A percentile compares a stretch with the other conserved stretches of the same genome.
Evolutionary conservation across 2,888 invertebrate genomes (phyloP).

Genomic region (Leucozona laternaria): DNA sequence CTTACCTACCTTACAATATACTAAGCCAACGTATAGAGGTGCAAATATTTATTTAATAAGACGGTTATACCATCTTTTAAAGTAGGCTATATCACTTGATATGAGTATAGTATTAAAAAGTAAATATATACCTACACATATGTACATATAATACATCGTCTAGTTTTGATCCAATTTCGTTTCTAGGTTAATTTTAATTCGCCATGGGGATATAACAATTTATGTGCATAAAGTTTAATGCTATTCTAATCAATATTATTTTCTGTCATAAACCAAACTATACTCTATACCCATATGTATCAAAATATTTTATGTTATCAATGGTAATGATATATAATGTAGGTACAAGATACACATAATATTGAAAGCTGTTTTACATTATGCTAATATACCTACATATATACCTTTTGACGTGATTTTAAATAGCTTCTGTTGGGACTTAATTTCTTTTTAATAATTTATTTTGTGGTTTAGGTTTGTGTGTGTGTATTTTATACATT

Average conservation of each 20-base stretch:
- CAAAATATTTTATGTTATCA: neutral
- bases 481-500: too few relatives aligned
- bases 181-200: neutral
- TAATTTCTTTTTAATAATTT: neutral
- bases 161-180: conserved; percentile 13
- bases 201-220: neutral
- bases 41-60: conserved; percentile 31
- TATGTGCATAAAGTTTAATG: neutral
- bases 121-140: neutral
- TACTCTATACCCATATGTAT: neutral
- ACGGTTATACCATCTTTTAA: conserved; percentile 2
- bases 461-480: too few relatives aligned
- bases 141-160: neutral
- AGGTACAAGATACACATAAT: neutral
- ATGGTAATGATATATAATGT: neutral
- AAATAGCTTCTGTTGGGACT: neutral
- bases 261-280: neutral
- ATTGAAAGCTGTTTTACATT: neutral
- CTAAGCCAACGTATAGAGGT: conserved; percentile 6
- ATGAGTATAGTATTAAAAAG: neutral
- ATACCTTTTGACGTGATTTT: neutral
- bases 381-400: neutral
- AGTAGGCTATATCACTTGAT: conserved; percentile 4
- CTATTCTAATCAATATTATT: conserved; percentile 13
- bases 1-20: neutral